Conservation (phyloP, 2,113 vertebrate species). For the Mus pahari region DNA sequence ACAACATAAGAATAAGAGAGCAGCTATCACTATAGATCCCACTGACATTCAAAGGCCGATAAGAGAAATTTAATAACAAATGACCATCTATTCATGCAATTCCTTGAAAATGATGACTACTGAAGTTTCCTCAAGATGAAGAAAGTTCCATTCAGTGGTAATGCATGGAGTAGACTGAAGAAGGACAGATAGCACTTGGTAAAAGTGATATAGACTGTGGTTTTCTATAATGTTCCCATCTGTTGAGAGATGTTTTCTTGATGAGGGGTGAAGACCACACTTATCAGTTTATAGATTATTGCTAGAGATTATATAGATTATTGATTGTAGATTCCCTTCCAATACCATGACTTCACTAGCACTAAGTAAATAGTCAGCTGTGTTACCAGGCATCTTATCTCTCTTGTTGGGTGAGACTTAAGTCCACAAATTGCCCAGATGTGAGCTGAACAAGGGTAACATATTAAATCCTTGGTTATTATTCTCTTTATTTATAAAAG, state of each 20-base stretch:
- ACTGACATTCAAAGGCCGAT: not conserved
- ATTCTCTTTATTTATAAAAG: not conserved
- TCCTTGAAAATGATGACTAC: not conserved
- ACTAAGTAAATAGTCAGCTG: not conserved
- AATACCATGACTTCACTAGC: too few relatives aligned
- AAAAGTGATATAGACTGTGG: not conserved
- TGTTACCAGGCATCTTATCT: not conserved
- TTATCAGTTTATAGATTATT: not conserved
- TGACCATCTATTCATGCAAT: not conserved
- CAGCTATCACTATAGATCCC: not conserved
- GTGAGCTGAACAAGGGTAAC: not conserved
- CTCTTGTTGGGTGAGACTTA: not conserved
- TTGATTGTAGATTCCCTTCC: too few relatives aligned
- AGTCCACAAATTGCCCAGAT: not conserved
- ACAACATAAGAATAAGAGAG: not conserved
- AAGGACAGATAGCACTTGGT: not conserved
- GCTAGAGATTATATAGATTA: not conserved
- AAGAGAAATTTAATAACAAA: not conserved
- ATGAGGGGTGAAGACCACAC: not conserved
- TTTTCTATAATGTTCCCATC: not conserved
- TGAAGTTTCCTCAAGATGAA: not conserved
- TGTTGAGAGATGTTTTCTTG: not conserved
- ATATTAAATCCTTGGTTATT: not conserved
- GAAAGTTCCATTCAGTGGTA: not conserved
- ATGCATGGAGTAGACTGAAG: not conserved